Percentiles rank a stretch among this genome's conserved stretches.
Evolutionary conservation across 2,113 vertebrate genomes (phyloP).

Genomic region (Cyanoramphus novaezelandiae): DNA sequence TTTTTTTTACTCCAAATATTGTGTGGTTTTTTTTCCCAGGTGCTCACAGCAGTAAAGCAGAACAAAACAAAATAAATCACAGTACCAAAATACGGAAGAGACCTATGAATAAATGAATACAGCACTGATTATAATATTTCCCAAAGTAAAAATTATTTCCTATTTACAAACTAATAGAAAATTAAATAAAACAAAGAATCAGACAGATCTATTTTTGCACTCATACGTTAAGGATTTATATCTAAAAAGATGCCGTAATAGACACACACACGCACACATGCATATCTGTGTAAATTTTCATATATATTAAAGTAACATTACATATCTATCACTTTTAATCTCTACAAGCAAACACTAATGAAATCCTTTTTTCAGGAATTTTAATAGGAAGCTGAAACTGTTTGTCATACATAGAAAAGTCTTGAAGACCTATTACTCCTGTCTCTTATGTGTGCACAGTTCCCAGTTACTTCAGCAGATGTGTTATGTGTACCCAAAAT

Average conservation of each 20-base stretch:
- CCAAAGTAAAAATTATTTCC: not conserved
- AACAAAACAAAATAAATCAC: not conserved
- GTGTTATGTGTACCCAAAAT: fast-evolving
- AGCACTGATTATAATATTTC: not conserved
- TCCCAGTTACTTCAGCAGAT: not conserved
- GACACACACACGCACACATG: not conserved
- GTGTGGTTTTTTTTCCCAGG: not conserved
- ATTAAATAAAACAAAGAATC: not conserved
- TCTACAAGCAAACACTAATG: not conserved
- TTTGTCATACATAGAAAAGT: not conserved
- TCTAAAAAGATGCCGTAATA: not conserved
- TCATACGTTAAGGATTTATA: not conserved
- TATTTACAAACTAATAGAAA: not conserved
- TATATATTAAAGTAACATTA: not conserved
- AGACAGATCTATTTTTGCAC: not conserved
- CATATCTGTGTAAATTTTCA: not conserved
- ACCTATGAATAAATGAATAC: not conserved
- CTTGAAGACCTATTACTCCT: not conserved
- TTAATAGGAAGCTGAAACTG: not conserved
- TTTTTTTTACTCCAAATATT: not conserved
- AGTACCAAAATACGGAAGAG: not conserved
- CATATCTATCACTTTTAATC: not conserved
- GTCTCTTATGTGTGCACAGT: not conserved
- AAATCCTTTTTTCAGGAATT: not conserved
- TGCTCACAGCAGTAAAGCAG: not conserved